Conservation (phyloP, 2,113 vertebrate genomes). For the Pelvicachromis taeniatus region DNA sequence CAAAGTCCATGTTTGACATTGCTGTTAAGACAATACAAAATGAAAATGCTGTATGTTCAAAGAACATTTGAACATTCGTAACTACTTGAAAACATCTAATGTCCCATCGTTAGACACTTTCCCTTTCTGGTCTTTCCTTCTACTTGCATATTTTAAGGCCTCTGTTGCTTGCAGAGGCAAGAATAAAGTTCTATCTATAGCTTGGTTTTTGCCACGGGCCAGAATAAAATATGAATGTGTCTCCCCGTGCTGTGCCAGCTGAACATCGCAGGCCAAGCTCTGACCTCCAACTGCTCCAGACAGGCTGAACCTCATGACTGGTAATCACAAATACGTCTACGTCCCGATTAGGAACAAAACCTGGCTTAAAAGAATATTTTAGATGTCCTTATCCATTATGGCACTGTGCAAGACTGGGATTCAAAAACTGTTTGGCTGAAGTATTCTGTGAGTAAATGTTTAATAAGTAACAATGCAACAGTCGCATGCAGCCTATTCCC, state of each 20-base stretch:
- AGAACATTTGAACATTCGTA: slow-evolving; percentile 9
- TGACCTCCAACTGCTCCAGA: slow-evolving; percentile 51
- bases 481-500: not conserved
- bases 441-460: not conserved
- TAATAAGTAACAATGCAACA: not conserved
- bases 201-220: slow-evolving; percentile 54
- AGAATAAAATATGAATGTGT: slow-evolving; percentile 70
- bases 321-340: not conserved
- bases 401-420: not conserved
- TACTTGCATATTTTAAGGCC: slow-evolving; percentile 45
- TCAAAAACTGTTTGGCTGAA: not conserved
- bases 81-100: slow-evolving; percentile 10
- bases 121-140: slow-evolving; percentile 4
- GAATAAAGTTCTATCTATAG: slow-evolving; percentile 67
- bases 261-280: slow-evolving; percentile 6
- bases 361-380: not conserved
- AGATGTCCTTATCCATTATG: not conserved
- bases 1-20: not conserved
- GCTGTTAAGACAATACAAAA: not conserved
- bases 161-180: slow-evolving; percentile 33
- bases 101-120: slow-evolving; percentile 20
- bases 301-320: not conserved
- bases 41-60: not conserved
- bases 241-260: slow-evolving; percentile 22
- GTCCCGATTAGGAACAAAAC: not conserved